Evolutionary conservation across 2,113 vertebrate species (phyloP), one percentile per base, ranked within the genome.

Genomic region (Mus musculus): DNA sequence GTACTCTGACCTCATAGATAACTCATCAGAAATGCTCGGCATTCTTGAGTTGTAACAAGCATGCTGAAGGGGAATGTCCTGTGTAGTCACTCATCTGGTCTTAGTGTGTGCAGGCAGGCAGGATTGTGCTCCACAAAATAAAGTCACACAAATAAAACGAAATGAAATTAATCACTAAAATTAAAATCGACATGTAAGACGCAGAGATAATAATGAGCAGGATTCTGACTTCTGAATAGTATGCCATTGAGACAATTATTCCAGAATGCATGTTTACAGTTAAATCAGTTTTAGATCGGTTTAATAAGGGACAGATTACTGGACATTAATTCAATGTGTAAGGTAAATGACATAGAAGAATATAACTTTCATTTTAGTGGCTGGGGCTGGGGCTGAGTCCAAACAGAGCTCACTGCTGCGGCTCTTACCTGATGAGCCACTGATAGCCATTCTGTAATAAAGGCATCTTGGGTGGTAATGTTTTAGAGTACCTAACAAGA

Each of bases 381-480:
- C 39, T 19, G 61, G 88, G 88, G 67, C 85, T 95, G 80, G 82
- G 95, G 91, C 52, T 82, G 92, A 11, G 12, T 78, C 73, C 86
- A 90, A 90, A 91, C 94, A 52, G 30, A 42, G 96, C 96, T 97
- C 94, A 90, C 80, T 92, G 71, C 93, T 93, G 93, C 5, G 94
- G 33, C 94, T 98, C 99, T 99, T 99, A 99, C 99, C 99, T 99
- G 99, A 99, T 98, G 97, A 99, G 98, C 99, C 99, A 99, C 98
- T 99, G 98, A 99, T 99, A 99, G 99, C 99, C 98, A 87, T 99
- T 99, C 98, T 99, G 99, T 99, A 99, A 98, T 93, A 99, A 99
- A 98, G 99, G 54, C 99, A 99, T 99, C 99, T 99, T 99, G 97
- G 99, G 99, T 92, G 99, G 99, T 93, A 99, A 99, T 95, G 99